A percentile compares a stretch with the other conserved stretches of the same genome.
Conservation (phyloP, 1,140 invertebrate species). For the Aplysia californica region DNA sequence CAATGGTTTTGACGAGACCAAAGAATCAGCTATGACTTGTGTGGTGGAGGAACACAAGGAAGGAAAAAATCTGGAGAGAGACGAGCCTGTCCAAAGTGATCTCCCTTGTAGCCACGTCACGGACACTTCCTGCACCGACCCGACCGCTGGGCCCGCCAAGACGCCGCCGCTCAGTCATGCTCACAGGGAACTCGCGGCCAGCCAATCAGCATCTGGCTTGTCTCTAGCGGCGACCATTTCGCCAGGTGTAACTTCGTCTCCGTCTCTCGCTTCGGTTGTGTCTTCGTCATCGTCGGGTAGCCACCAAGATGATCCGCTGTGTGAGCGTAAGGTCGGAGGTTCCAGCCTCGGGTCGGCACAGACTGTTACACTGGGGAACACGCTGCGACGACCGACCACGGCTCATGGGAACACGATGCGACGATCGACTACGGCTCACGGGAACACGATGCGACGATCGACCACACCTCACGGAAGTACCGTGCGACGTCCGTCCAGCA, state of each 20-base stretch:
- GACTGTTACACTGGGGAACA: too few relatives aligned
- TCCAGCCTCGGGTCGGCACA: not conserved
- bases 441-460: not conserved
- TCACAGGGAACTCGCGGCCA: not conserved
- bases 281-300: not conserved
- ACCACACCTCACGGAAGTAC: not conserved
- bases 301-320: not conserved
- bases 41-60: not conserved
- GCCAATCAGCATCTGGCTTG: not conserved
- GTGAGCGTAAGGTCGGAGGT: not conserved
- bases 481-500: conserved; percentile 25
- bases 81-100: too few relatives aligned
- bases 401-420: not conserved
- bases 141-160: not conserved
- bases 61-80: not conserved
- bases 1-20: not conserved
- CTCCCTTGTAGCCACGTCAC: too few relatives aligned
- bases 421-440: not conserved
- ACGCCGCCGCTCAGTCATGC: not conserved
- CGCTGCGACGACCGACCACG: not conserved
- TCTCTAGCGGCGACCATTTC: not conserved
- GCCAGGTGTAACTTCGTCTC: not conserved
- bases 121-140: too few relatives aligned
- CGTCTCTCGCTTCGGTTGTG: too few relatives aligned
- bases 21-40: not conserved